Evolutionary conservation across 2,113 vertebrate species (phyloP).

Genomic region (Nesospiza acunhae): DNA sequence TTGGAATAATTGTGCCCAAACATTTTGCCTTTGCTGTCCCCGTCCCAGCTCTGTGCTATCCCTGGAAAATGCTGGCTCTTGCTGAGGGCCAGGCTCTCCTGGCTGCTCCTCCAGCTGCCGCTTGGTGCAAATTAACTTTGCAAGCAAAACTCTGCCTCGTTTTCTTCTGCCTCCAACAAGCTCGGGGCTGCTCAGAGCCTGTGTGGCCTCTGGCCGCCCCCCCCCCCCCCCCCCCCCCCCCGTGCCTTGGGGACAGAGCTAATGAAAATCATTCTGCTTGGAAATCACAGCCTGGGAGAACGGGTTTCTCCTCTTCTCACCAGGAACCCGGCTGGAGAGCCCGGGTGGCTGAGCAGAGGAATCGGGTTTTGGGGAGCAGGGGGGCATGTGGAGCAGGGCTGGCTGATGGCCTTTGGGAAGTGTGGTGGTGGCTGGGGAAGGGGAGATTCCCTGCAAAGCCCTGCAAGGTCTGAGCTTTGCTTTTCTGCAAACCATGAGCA

Average conservation of each 20-base stretch:
- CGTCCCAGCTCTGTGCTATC: not conserved
- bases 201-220: slow-evolving; percentile 59
- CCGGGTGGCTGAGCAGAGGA: not conserved
- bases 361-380: not conserved
- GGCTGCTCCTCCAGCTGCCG: not conserved
- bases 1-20: not conserved
- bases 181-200: slow-evolving; percentile 6
- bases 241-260: not conserved
- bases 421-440: not conserved
- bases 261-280: slow-evolving; percentile 33
- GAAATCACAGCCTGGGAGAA: slow-evolving; percentile 26
- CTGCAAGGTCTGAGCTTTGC: not conserved
- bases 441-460: not conserved
- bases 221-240: no score
- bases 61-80: not conserved
- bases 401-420: not conserved
- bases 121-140: slow-evolving; percentile 54
- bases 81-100: slow-evolving; percentile 13
- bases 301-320: not conserved
- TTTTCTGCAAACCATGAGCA: not conserved
- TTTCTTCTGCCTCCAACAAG: slow-evolving; percentile 32
- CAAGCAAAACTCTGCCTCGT: not conserved
- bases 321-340: not conserved
- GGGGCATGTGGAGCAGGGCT: not conserved
- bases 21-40: not conserved